A percentile compares a stretch with the other conserved stretches of the same genome.
phyloP scores from a whole-genome alignment of 2,888 invertebrate genomes.

The Epicampocera succincta region DNA sequence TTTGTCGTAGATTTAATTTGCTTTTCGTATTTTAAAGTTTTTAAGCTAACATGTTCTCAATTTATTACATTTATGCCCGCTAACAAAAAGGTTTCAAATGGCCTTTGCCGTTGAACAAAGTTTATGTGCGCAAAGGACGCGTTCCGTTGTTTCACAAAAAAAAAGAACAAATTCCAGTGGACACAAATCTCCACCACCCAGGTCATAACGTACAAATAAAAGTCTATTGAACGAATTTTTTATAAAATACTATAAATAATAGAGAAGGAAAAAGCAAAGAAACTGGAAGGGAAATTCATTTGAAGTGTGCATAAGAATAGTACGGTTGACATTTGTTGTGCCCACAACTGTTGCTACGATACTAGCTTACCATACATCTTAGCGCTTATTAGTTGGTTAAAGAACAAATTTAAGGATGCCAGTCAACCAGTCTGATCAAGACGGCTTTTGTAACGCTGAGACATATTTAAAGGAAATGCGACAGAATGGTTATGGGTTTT shows the following conservation, averaged over 20 bases:
- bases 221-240: too few species aligned
- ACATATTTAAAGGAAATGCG: too few species aligned
- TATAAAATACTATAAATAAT: constrained; percentile 1
- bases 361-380: constrained; percentile 26
- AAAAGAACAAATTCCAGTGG: constrained; percentile 30
- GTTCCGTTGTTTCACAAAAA: neutral
- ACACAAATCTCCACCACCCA: constrained; percentile 23
- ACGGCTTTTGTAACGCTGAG: too few species aligned
- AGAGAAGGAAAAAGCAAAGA: neutral
- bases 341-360: constrained; percentile 73
- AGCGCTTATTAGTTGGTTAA: neutral
- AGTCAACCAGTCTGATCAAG: too few species aligned
- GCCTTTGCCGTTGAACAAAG: constrained; percentile 42
- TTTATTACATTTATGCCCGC: constrained; percentile 49
- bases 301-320: constrained; percentile 71
- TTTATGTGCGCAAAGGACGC: constrained; percentile 34
- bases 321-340: constrained; percentile 53
- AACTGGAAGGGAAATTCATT: constrained; percentile 69
- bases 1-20: neutral
- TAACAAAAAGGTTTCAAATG: constrained; percentile 37
- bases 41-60: constrained; percentile 53
- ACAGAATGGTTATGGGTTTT: too few species aligned
- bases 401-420: too few species aligned
- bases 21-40: constrained; percentile 32
- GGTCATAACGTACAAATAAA: neutral